A percentile compares a stretch with the other conserved stretches of the same genome.
Evolutionary conservation across 2,113 vertebrate genomes (phyloP).

Genomic region (Nothoprocta pentlandii): DNA sequence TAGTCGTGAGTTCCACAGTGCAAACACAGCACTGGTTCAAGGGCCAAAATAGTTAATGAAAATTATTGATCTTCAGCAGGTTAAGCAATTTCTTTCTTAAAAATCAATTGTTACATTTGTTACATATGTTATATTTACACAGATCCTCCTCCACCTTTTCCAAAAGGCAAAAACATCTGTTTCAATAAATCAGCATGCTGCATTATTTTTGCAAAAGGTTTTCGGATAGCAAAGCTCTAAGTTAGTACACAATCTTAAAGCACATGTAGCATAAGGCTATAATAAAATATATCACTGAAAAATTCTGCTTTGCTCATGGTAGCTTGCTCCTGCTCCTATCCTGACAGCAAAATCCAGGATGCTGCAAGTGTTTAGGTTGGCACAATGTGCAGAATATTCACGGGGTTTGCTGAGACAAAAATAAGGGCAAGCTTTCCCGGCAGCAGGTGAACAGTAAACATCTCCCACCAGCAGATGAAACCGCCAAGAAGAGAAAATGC

Average conservation of each 20-base stretch:
- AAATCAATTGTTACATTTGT: neutral
- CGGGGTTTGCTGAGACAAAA: neutral
- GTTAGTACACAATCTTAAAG: neutral
- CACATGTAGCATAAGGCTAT: neutral
- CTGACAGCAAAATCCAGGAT: neutral
- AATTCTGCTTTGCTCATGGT: neutral
- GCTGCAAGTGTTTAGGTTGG: neutral
- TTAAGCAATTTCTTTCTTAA: neutral
- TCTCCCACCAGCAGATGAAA: slow-evolving; percentile 48
- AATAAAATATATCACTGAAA: neutral
- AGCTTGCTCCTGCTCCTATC: neutral
- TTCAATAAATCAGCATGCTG: neutral
- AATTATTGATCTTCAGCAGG: neutral
- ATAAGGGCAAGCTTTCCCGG: slow-evolving; percentile 13
- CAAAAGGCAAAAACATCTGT: neutral
- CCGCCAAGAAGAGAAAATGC: slow-evolving; percentile 42
- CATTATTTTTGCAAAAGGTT: neutral
- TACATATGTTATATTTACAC: neutral
- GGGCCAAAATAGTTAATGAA: neutral
- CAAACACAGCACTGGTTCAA: neutral
- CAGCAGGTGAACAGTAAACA: slow-evolving; percentile 29
- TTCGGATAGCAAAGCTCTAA: neutral
- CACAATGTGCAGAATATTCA: neutral
- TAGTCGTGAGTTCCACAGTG: neutral
- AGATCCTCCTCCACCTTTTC: neutral